Percentiles rank a stretch among this genome's conserved stretches.
Evolutionary conservation across 2,888 invertebrate genomes (phyloP).

Genomic region (Cecidostiba fungosa): DNA sequence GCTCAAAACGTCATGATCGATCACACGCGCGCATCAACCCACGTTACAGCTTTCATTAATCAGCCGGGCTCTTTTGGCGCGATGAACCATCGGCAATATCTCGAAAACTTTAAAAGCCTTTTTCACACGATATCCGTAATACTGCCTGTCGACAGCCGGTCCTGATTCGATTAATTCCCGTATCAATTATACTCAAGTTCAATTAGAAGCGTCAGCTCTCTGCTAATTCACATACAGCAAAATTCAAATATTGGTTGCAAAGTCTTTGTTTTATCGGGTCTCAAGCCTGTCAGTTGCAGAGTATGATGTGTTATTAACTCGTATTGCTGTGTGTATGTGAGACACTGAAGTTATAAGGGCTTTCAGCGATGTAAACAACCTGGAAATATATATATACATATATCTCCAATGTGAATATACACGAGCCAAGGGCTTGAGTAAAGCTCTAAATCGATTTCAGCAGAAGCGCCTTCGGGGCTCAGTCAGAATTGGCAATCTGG

Average conservation of each 20-base stretch:
- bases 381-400: too few relatives aligned
- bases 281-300: too few relatives aligned
- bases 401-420: not conserved
- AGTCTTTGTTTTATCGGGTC: too few relatives aligned
- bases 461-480: not conserved
- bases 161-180: not conserved
- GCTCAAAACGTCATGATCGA: not conserved
- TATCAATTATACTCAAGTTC: not conserved
- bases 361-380: not conserved
- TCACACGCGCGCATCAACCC: not conserved
- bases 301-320: too few relatives aligned
- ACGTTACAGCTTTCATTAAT: not conserved
- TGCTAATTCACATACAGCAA: not conserved
- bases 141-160: not conserved
- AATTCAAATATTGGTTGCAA: not conserved
- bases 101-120: not conserved
- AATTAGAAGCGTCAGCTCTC: not conserved
- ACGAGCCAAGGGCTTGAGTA: not conserved
- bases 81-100: not conserved
- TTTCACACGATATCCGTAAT: not conserved
- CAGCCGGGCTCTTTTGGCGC: not conserved
- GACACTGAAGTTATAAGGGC: not conserved
- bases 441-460: not conserved
- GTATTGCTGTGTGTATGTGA: too few relatives aligned
- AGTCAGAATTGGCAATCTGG: not conserved